Percentiles rank a stretch among this genome's conserved stretches.
Evolutionary conservation across 23 tunicate genomes (phyloP).

Genomic region (Trididemnum clinides): DNA sequence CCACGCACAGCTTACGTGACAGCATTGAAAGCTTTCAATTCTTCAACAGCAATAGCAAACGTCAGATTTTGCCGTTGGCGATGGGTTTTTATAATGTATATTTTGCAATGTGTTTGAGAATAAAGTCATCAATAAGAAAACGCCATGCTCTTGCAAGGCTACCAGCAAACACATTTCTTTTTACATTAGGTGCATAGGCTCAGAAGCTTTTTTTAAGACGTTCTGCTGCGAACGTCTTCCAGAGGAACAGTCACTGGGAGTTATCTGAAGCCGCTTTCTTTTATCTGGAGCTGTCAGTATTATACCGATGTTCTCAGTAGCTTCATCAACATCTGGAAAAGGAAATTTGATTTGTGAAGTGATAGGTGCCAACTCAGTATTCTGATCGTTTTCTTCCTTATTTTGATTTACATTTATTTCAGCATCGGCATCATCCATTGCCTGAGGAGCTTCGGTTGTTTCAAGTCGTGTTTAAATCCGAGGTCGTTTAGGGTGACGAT

Average conservation of each 20-base stretch:
- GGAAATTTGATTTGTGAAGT: constrained; percentile 31
- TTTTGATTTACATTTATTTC: too few species aligned
- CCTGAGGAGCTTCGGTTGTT: too few species aligned
- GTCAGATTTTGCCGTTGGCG: constrained; percentile 24
- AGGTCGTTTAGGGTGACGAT: too few species aligned
- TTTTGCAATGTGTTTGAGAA: constrained; percentile 34
- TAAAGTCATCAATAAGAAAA: constrained; percentile 36
- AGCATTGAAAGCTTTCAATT: constrained; percentile 43
- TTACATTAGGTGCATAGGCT: constrained; percentile 33
- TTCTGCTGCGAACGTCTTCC: constrained; percentile 36
- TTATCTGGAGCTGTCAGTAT: constrained; percentile 34
- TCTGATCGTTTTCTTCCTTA: too few species aligned
- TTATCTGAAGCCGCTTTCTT: constrained; percentile 31
- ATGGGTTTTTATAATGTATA: constrained; percentile 36
- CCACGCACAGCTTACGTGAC: constrained; percentile 14
- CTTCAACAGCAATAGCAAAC: constrained; percentile 39
- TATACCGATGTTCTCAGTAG: constrained; percentile 1
- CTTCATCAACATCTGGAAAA: constrained; percentile 22
- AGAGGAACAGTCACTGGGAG: constrained; percentile 22
- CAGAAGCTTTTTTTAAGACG: constrained; percentile 25
- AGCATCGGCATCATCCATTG: too few species aligned
- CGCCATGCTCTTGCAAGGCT: constrained; percentile 51
- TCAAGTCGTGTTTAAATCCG: too few species aligned
- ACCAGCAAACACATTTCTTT: constrained; percentile 36
- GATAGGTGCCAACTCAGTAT: too few species aligned